Percentiles rank a stretch among this genome's conserved stretches.
Evolutionary conservation across 2,888 invertebrate genomes (phyloP).

Genomic region (Cryptocephalus moraei): DNA sequence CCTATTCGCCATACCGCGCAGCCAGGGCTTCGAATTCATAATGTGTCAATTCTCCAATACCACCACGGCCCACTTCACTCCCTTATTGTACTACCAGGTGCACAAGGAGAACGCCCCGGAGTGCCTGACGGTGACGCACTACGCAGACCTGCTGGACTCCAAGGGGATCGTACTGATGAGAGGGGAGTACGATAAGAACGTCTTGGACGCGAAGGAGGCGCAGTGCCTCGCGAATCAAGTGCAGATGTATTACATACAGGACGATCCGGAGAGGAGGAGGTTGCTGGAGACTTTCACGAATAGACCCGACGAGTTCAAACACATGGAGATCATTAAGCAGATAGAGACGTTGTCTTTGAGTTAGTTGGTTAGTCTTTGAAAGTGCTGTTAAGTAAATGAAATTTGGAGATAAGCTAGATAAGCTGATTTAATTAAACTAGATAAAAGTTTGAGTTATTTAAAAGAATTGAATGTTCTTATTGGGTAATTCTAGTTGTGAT

Average conservation of each 20-base stretch:
- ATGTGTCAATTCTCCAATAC: conserved; percentile 60
- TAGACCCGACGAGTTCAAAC: conserved; percentile 65
- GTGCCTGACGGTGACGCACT: conserved; percentile 71
- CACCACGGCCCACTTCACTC: conserved; percentile 72
- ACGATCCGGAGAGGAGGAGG: conserved; percentile 49
- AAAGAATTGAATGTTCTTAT: no score
- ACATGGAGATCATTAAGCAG: conserved; percentile 70
- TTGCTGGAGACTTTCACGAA: conserved; percentile 60
- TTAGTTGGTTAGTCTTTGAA: neutral
- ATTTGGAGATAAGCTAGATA: no score
- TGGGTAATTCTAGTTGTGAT: no score
- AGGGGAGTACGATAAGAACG: conserved; percentile 76
- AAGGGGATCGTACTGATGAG: conserved; percentile 75
- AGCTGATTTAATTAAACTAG: no score
- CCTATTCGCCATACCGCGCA: conserved; percentile 68
- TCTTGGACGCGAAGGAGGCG: conserved; percentile 66
- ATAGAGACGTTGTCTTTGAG: conserved; percentile 49
- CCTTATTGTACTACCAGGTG: conserved; percentile 74
- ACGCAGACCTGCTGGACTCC: conserved; percentile 57
- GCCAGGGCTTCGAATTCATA: conserved; percentile 79
- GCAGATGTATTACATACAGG: conserved; percentile 70
- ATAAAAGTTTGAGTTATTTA: no score
- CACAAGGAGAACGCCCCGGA: conserved; percentile 85
- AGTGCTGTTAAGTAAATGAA: no score
- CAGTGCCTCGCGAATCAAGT: conserved; percentile 78